Base-by-base conservation (phyloP, 2,797 vertebrate species). In the Sciaenops ocellatus region DNA sequence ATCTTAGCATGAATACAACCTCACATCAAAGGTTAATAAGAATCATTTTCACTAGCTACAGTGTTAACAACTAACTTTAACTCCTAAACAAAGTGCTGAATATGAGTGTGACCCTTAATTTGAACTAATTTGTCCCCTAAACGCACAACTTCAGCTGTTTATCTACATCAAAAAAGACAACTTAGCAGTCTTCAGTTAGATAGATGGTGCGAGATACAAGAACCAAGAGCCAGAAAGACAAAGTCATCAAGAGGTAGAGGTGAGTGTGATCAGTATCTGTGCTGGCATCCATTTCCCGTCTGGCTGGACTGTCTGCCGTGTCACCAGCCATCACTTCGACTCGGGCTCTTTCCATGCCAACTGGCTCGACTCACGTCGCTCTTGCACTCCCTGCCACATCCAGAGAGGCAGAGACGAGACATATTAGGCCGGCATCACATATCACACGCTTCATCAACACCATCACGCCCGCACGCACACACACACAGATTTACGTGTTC, bases 291-390 rank as follows among this genome's bases (percentile, higher is more conserved):
- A 85, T 80, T 80, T 88, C 86, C 86, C 87, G 76, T 71, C 85
- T 90, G 88, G 84, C 87, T 73, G 76, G 73, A 75, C 78, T 85
- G 86, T 85, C 83, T 79, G 84, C 79, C 62, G 51, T 86, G 90
- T 94, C 92, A 89, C 86, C 84, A 88, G 79, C 62, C 89, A 91
- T 94, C 89, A 83, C 75, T 92, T 92, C 89, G 88, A 74, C 75
- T 82, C 67, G 3, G 70, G 61, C 60, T 55, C 82, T 76, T 69
- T 82, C 73, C 69, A 50, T 84, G 90, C 81, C 88, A 85, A 83
- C 44, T 87, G 90, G 88, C 88, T 80, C 41, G 42, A 71, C 69
- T 76, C 69, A 50, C 57, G 57, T 69, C 70, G 22, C 81, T 83
- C 80, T 86, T 64, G 41, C 79, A 78, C 67, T 82, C 34, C 15